Conservation (phyloP, 2,888 invertebrate species). For the Entomobrya multifasciata region DNA sequence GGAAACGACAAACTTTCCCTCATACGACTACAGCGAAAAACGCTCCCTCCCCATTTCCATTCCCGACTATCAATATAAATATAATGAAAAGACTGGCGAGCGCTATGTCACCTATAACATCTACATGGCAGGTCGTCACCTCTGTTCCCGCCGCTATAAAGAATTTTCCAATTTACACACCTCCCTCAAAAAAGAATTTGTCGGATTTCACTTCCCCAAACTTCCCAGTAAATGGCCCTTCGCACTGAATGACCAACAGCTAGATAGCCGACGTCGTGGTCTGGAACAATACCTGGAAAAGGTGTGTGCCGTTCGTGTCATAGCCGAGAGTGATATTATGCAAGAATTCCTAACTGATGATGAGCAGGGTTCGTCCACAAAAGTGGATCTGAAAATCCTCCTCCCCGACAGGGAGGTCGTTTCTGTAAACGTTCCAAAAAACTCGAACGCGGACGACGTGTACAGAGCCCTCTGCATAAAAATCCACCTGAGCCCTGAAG, state of each 20-base stretch:
- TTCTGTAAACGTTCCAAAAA: slow-evolving; percentile 93
- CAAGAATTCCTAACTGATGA: slow-evolving; percentile 98
- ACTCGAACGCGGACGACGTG: slow-evolving; percentile 94
- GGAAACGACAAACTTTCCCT: slow-evolving; percentile 89
- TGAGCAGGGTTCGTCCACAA: slow-evolving; percentile 83
- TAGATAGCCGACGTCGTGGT: slow-evolving; percentile 95
- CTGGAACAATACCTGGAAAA: slow-evolving; percentile 99
- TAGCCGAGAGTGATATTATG: slow-evolving; percentile 97
- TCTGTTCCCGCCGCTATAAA: slow-evolving; percentile 97
- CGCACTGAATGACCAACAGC: slow-evolving; percentile 96
- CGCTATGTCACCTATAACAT: slow-evolving; percentile 97
- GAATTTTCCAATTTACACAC: slow-evolving; percentile 96
- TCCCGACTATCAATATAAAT: slow-evolving; percentile 93
- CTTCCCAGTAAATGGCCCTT: slow-evolving; percentile 99
- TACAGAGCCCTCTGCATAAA: slow-evolving; percentile 93
- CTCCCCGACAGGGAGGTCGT: slow-evolving; percentile 95
- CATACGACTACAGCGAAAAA: slow-evolving; percentile 97
- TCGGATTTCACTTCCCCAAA: slow-evolving; percentile 97
- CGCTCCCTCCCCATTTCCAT: slow-evolving; percentile 88
- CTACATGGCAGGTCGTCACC: slow-evolving; percentile 98
- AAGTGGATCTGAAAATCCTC: slow-evolving; percentile 87
- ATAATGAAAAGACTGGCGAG: slow-evolving; percentile 91
- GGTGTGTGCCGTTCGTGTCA: slow-evolving; percentile 98
- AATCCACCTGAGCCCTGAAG: slow-evolving; percentile 89
- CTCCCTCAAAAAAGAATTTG: slow-evolving; percentile 94